Conservation (phyloP, 2,113 vertebrate species). For the Coreoperca whiteheadi region DNA sequence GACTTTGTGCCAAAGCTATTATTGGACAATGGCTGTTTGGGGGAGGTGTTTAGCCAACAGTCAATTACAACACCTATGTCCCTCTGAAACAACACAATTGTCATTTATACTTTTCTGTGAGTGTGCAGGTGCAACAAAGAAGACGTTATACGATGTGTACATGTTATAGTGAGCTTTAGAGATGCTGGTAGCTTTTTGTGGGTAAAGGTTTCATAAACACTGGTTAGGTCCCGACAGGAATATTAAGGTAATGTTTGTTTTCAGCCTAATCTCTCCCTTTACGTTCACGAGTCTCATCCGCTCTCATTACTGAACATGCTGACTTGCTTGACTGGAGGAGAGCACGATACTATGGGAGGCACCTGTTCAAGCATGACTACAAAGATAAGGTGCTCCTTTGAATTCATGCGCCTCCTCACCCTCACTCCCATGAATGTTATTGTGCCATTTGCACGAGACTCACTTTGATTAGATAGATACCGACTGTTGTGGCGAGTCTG, state of each 20-base stretch:
- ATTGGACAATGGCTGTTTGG: too few species aligned
- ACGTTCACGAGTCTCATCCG: neutral
- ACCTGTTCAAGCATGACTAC: slow-evolving; percentile 19
- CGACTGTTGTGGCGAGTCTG: neutral
- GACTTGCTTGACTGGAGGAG: neutral
- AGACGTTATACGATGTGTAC: neutral
- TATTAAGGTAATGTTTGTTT: neutral
- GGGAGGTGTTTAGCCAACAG: neutral
- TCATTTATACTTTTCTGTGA: too few species aligned
- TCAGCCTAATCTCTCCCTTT: neutral
- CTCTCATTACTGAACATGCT: neutral
- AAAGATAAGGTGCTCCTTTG: slow-evolving; percentile 21
- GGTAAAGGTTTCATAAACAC: too few species aligned
- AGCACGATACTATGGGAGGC: neutral
- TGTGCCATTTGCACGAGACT: neutral
- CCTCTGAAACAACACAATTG: too few species aligned
- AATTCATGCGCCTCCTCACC: neutral
- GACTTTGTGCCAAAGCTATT: too few species aligned
- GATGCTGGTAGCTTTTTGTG: neutral
- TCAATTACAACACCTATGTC: neutral
- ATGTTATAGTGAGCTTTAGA: neutral
- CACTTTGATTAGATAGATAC: neutral
- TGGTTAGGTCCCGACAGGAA: neutral
- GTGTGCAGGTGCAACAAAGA: neutral
- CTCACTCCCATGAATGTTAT: neutral